A percentile compares a stretch with the other conserved stretches of the same genome.
These are phyloP conservation scores for Adelphocoris suturalis DNA, from an alignment of 2,888 invertebrate genomes.

Conservation along the genomic window DNA sequence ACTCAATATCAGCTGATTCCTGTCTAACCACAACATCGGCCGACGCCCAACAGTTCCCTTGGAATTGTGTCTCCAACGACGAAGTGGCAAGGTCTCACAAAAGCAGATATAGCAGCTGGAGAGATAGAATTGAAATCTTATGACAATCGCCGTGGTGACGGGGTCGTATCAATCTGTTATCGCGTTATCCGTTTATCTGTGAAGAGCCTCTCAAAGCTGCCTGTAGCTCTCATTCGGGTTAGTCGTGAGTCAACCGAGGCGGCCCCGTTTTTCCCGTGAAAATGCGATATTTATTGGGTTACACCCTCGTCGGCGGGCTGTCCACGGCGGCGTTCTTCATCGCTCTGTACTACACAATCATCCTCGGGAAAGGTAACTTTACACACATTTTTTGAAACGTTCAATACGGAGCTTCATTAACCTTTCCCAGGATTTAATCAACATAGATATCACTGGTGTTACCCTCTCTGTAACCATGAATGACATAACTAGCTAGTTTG, in stretches of 20 bases:
- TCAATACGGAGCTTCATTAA: too few relatives aligned
- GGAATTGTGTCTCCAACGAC: too few relatives aligned
- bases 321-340: slow-evolving; percentile 47
- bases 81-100: too few relatives aligned
- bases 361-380: slow-evolving; percentile 81
- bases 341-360: slow-evolving; percentile 69
- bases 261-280: background rate
- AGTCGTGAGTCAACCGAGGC: background rate
- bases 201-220: background rate
- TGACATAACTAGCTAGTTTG: too few relatives aligned
- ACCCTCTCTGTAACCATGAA: too few relatives aligned
- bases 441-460: too few relatives aligned
- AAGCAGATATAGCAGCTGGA: too few relatives aligned
- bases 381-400: too few relatives aligned
- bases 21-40: too few relatives aligned
- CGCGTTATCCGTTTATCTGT: background rate
- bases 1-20: too few relatives aligned
- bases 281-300: slow-evolving; percentile 71
- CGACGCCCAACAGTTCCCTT: too few relatives aligned
- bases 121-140: background rate
- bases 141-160: background rate
- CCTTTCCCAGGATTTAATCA: too few relatives aligned
- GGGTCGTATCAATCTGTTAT: background rate
- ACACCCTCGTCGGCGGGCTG: slow-evolving; percentile 61
- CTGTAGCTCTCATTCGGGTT: background rate